These are phyloP conservation scores for Muscidifurax raptorellus DNA, from an alignment of 1,140 invertebrate species.

Conservation along the genomic window DNA sequence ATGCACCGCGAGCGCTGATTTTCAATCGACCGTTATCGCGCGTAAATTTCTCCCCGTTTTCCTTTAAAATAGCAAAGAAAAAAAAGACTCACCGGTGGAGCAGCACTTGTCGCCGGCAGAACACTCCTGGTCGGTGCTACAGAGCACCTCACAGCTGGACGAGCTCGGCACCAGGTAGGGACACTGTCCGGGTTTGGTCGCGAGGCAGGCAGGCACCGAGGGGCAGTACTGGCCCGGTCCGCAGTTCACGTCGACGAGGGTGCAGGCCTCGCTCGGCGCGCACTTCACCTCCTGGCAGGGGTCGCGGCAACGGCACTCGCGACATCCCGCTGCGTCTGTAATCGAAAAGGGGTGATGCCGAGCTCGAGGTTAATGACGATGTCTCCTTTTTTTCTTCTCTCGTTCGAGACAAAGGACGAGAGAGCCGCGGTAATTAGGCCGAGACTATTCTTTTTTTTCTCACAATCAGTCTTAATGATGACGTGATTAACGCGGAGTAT, in stretches of 20 bases:
- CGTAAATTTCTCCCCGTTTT: not conserved
- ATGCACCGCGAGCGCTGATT: not conserved
- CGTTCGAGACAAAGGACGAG: too few species aligned
- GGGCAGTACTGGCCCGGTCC: slow-evolving; percentile 85
- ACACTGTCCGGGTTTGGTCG: slow-evolving; percentile 86
- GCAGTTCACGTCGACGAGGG: slow-evolving; percentile 88
- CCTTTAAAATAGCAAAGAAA: too few species aligned
- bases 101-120: slow-evolving; percentile 84
- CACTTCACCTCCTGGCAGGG: slow-evolving; percentile 84
- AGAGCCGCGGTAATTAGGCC: too few species aligned
- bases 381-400: not conserved
- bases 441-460: too few species aligned
- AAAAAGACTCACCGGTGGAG: slow-evolving; percentile 78
- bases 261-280: slow-evolving; percentile 80
- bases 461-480: too few species aligned
- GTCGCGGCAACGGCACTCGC: slow-evolving; percentile 85
- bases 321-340: slow-evolving; percentile 80
- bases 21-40: not conserved
- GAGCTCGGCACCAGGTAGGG: slow-evolving; percentile 87
- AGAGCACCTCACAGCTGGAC: slow-evolving; percentile 85
- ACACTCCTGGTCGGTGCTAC: slow-evolving; percentile 86
- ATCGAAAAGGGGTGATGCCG: not conserved
- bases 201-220: slow-evolving; percentile 86
- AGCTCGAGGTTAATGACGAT: not conserved
- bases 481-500: too few species aligned